Conservation (phyloP, 2,797 vertebrate species). For the Mus caroli region DNA sequence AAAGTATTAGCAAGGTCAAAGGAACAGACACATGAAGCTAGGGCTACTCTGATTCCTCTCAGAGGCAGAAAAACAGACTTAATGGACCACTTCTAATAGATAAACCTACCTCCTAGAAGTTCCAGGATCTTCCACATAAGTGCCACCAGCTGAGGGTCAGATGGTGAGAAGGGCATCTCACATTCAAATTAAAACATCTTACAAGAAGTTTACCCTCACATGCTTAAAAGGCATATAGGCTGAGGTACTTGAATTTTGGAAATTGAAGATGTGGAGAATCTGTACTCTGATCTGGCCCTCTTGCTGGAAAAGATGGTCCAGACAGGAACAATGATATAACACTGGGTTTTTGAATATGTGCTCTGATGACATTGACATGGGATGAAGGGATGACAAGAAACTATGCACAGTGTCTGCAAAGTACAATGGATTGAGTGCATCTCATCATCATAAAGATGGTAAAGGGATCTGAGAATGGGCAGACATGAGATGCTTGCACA, state of each 20-base stretch:
- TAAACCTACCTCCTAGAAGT: background rate
- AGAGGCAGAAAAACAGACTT: background rate
- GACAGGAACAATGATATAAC: too few species aligned
- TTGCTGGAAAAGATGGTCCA: background rate
- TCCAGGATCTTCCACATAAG: background rate
- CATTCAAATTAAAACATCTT: background rate
- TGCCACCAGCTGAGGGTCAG: background rate
- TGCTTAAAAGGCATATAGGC: fast-evolving
- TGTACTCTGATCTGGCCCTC: too few species aligned
- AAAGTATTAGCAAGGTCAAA: background rate
- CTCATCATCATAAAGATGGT: fast-evolving
- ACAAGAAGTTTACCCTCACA: background rate
- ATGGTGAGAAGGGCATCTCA: background rate
- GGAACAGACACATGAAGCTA: background rate
- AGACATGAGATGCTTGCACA: too few species aligned
- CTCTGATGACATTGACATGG: background rate
- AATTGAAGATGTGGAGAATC: background rate
- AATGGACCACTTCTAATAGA: background rate
- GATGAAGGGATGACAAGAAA: background rate
- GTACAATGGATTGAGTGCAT: background rate
- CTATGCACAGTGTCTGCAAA: background rate
- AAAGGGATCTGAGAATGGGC: background rate
- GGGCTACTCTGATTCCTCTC: background rate
- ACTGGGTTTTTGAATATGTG: fast-evolving
- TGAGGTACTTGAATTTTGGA: background rate